Evolutionary conservation across 2,797 vertebrate genomes (phyloP), one percentile per base, ranked within the genome.

Genomic region (Mergus octosetaceus): DNA sequence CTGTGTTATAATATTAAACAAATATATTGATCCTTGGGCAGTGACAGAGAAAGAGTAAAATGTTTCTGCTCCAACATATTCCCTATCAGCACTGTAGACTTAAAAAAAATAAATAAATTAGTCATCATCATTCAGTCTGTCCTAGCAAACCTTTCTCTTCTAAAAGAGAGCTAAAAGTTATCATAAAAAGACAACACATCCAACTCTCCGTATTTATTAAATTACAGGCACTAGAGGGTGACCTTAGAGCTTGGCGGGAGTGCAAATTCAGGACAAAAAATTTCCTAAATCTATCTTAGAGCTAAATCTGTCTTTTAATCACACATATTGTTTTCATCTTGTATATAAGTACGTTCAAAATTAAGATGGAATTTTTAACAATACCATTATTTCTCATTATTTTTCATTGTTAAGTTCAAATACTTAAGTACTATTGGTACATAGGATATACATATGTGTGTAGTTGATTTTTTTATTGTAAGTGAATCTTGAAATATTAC

Each of bases 101-200:
- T 53, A 2, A 5, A 11, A 16, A 36, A 66, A 18, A 43, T 17
- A 43, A 43, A 43, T 18, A 62, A 71, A 57, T 3, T 28, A 51
- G 28, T 70, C 4, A 0, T 47, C 30, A 64, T 32, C 39, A 49
- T 61, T 68, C 49, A 93, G 47, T 47, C 69, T 77, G 21, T 34
- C 76, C 73, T 45, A 45, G n/a, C 70, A 82, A 77, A 54, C 6
- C 17, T 28, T 49, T 41, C 16, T 74, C 49, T 84, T 64, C 20
- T 39, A 64, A 88, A 94, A 76, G 88, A 20, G 83, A 92, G 25
- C 58, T 84, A 77, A 72, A 94, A 94, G 85, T 86, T 84, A 90
- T 73, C 62, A 88, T 64, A 49, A 19, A 85, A 91, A 91, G 61
- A 47, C 64, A 94, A 41, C 21, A 60, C 22, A 10, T 32, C 73